Percentiles rank a stretch among this genome's conserved stretches.
phyloP scores from a whole-genome alignment of 2,113 vertebrate species.

The Scortum barcoo region DNA sequence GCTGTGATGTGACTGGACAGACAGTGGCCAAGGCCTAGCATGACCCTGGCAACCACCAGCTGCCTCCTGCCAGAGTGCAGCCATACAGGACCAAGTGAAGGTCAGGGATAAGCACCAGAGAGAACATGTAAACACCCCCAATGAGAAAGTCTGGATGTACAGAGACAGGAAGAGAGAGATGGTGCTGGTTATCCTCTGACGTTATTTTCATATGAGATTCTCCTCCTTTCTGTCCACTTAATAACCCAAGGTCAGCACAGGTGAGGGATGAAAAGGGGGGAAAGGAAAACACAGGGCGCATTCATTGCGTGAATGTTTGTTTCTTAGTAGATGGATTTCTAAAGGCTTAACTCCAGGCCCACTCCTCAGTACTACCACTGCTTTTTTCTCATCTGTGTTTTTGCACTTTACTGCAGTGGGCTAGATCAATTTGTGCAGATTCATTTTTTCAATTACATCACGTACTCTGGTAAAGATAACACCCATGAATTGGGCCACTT shows the following conservation, averaged over 20 bases:
- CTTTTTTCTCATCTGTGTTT: slow-evolving; percentile 27
- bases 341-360: slow-evolving; percentile 79
- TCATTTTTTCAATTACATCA: slow-evolving; percentile 87
- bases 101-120: slow-evolving; percentile 69
- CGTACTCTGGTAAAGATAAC: slow-evolving; percentile 56
- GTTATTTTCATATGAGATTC: slow-evolving; percentile 14
- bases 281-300: not conserved
- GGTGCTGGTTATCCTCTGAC: not conserved
- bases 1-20: slow-evolving; percentile 59
- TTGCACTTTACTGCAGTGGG: slow-evolving; percentile 82
- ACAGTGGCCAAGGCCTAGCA: slow-evolving; percentile 73
- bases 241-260: slow-evolving; percentile 1
- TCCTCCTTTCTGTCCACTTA: not conserved
- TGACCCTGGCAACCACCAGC: slow-evolving; percentile 77
- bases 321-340: slow-evolving; percentile 62
- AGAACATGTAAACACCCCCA: slow-evolving; percentile 57
- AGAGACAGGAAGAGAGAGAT: slow-evolving; percentile 25
- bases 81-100: slow-evolving; percentile 68
- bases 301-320: slow-evolving; percentile 56
- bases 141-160: slow-evolving; percentile 31
- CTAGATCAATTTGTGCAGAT: slow-evolving; percentile 89
- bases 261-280: not conserved
- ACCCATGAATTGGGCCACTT: slow-evolving; percentile 30
- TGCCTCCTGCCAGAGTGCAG: slow-evolving; percentile 69
- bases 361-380: slow-evolving; percentile 67